These are phyloP conservation scores for Temnothorax rugatulus DNA, from an alignment of 2,888 invertebrate genomes.

Conservation along the genomic window DNA sequence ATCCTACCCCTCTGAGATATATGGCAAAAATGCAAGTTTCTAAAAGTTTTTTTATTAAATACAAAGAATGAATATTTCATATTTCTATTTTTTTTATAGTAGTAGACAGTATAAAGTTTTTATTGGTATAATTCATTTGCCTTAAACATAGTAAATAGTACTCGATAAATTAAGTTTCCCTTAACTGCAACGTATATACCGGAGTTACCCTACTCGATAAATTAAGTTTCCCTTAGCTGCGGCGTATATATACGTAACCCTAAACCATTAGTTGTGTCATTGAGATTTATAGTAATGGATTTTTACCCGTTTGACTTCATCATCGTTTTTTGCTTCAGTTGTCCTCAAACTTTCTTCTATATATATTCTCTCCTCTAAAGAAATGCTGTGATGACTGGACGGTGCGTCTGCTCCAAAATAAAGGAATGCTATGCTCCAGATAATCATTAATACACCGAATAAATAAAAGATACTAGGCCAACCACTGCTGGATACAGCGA, in stretches of 20 bases:
- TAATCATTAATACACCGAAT: constrained; percentile 87
- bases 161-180: too few relatives aligned
- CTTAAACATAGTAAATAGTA: too few relatives aligned
- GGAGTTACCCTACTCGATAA: too few relatives aligned
- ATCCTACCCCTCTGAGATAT: too few relatives aligned
- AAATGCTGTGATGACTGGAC: constrained; percentile 87
- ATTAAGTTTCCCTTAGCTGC: too few relatives aligned
- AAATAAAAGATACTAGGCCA: constrained; percentile 91
- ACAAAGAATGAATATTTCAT: too few relatives aligned
- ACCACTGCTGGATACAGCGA: constrained; percentile 88
- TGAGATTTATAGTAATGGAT: background rate
- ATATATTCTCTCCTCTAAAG: constrained; percentile 87
- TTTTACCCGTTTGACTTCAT: constrained; percentile 3
- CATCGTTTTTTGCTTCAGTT: background rate
- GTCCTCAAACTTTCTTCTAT: constrained; percentile 87
- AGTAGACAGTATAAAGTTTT: too few relatives aligned
- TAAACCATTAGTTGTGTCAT: background rate
- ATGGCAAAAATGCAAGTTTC: too few relatives aligned
- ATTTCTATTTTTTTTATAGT: too few relatives aligned
- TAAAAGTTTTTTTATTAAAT: too few relatives aligned
- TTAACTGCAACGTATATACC: too few relatives aligned
- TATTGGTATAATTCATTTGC: too few relatives aligned
- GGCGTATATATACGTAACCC: background rate
- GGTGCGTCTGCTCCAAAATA: constrained; percentile 89
- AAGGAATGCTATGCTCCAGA: constrained; percentile 88